phyloP scores from a whole-genome alignment of 2,888 invertebrate species.

The Gerris lacustris region DNA sequence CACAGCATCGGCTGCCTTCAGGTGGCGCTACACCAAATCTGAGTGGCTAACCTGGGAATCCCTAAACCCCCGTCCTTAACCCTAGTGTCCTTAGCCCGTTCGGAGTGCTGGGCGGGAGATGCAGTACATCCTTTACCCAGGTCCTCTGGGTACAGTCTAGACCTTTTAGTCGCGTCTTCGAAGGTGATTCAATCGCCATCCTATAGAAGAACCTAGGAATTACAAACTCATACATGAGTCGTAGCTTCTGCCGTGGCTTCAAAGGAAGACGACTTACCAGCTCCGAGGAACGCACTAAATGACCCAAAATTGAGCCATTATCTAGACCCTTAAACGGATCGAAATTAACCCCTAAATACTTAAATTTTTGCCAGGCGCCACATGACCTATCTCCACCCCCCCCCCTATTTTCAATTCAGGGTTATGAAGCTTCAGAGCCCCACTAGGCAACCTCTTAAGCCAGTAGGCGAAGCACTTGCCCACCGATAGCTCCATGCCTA shows the following conservation, averaged over 20 bases:
- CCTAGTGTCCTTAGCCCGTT: conserved; percentile 34
- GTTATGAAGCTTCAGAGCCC: not conserved
- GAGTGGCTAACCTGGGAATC: conserved; percentile 7
- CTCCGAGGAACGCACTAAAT: not conserved
- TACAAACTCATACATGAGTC: conserved; percentile 1
- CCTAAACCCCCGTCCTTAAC: conserved; percentile 23
- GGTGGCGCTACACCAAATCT: not conserved
- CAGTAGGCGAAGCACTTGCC: not conserved
- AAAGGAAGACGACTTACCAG: not conserved
- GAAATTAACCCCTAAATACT: conserved; percentile 29
- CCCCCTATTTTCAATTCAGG: not conserved
- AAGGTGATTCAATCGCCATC: not conserved
- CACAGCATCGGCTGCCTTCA: not conserved
- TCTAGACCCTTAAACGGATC: not conserved
- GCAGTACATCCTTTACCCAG: not conserved
- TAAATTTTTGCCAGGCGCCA: not conserved
- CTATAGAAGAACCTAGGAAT: not conserved
- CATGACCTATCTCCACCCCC: not conserved
- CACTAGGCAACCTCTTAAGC: not conserved
- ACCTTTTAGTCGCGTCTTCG: not conserved
- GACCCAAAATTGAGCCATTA: not conserved
- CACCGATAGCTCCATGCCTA: not conserved
- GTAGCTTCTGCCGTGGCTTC: conserved; percentile 34
- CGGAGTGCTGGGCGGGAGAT: conserved; percentile 5
- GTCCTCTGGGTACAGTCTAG: not conserved